Percentiles rank a stretch among this genome's conserved stretches.
Evolutionary conservation across 2,888 invertebrate species (phyloP).

Genomic region (Lacanobia wlatinum): DNA sequence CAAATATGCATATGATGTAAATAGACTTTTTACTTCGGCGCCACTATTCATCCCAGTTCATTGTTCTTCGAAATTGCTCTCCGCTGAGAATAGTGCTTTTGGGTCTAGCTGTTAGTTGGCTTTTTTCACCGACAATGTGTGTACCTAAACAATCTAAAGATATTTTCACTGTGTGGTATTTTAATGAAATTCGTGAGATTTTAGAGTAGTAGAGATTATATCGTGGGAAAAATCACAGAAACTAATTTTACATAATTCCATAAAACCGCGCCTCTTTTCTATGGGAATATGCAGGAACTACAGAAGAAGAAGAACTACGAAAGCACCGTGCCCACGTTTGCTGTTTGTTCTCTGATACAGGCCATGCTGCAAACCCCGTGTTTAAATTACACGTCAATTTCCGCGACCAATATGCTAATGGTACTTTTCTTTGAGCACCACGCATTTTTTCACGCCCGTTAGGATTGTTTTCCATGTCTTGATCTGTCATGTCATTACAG

Average conservation of each 20-base stretch:
- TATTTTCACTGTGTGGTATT: constrained; percentile 46
- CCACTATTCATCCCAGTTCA: constrained; percentile 86
- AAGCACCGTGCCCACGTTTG: background rate
- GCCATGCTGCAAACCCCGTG: too few species aligned
- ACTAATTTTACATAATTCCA: background rate
- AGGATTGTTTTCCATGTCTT: too few species aligned
- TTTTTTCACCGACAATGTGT: constrained; percentile 75
- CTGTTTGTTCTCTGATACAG: too few species aligned
- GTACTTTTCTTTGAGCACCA: too few species aligned
- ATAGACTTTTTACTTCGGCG: constrained; percentile 87
- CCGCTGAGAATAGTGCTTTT: constrained; percentile 84
- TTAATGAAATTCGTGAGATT: constrained; percentile 22
- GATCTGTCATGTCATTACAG: too few species aligned
- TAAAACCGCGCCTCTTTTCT: background rate
- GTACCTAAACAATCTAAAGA: constrained; percentile 71
- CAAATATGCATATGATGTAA: constrained; percentile 87
- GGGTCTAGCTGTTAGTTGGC: constrained; percentile 79
- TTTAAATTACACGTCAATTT: too few species aligned
- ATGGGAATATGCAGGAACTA: background rate
- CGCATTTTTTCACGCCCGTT: too few species aligned
- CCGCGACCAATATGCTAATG: too few species aligned
- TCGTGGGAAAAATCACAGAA: background rate
- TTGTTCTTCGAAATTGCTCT: constrained; percentile 89
- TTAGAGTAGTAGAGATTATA: background rate
- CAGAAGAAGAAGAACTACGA: too few species aligned